A percentile compares a stretch with the other conserved stretches of the same genome.
phyloP scores from a whole-genome alignment of 2,888 invertebrate species.

The Lottia scabra region DNA sequence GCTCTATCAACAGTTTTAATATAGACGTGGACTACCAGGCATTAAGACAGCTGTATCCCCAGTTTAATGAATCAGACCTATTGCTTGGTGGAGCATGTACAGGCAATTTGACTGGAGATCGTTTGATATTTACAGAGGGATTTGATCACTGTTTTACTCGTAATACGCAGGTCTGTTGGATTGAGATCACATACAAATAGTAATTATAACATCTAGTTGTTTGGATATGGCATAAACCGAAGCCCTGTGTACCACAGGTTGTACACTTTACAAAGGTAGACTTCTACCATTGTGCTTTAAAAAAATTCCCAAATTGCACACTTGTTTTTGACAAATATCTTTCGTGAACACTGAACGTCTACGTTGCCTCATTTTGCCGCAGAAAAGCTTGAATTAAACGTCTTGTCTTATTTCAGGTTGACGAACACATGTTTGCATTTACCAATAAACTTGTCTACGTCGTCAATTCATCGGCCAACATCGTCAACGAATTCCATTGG shows the following conservation, averaged over 20 bases:
- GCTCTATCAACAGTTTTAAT: background rate
- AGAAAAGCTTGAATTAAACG: too few species aligned
- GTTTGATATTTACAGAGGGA: background rate
- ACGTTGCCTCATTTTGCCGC: too few species aligned
- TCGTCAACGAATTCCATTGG: background rate
- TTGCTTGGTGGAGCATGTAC: background rate
- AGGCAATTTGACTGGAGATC: background rate
- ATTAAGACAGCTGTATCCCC: background rate
- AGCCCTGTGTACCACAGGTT: too few species aligned
- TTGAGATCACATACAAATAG: too few species aligned
- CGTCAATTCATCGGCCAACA: background rate
- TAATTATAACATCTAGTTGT: too few species aligned
- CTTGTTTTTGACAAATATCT: too few species aligned
- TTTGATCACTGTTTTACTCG: background rate
- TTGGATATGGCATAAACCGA: too few species aligned
- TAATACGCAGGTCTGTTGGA: background rate
- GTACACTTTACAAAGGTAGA: too few species aligned
- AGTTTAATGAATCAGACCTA: background rate
- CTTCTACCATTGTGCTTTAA: too few species aligned
- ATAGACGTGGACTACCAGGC: background rate
- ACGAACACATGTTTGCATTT: background rate
- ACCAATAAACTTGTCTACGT: background rate
- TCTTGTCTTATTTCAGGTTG: background rate
- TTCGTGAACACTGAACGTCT: too few species aligned
- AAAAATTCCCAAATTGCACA: too few species aligned